Evolutionary conservation across 2,888 invertebrate species (phyloP), one percentile per base, ranked within the genome.

Genomic region (Leptodirus hochenwartii): DNA sequence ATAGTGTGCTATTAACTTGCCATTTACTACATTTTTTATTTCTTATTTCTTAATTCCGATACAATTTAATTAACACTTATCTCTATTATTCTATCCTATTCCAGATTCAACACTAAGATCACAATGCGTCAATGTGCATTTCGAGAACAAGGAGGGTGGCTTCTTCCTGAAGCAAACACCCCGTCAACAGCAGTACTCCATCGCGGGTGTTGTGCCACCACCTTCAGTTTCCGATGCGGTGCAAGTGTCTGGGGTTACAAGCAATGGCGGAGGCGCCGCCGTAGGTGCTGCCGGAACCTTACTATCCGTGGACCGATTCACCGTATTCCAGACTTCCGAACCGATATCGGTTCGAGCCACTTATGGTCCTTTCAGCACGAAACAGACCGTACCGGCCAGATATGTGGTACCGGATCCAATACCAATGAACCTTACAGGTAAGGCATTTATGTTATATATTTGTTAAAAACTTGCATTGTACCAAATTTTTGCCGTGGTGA

Each of bases 311-410:
- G 85, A 88, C 58, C 74, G 82, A 38, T 90, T 91, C 54, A 84
- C 88, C 33, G 81, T 93, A 20, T 76, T 91, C 44, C 84, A 88
- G 54, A 85, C 84, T 22, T 80, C 84, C 26, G 79, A 85, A 41
- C 84, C 90, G 14, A 84, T 85, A 17, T 85, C 87, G 14, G 80
- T 93, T 23, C 67, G 88, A 35, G 90, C 90, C 27, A 82, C 80
- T 22, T 90, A 90, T 50, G 93, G 91, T 4, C 91, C 91, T 5
- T 91, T 91, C 58, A 85, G 85, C 42, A 90, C 88, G 31, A 88
- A 88, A 50, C 88, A 91, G 58, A 88, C 88, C 1, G 87, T 91
- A 22, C 87, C 88, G 22, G 84, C 87, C 2, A 66, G 79, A 23
- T 85, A 82, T 50, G 77, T 87, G 35, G 82, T 87, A 28, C 84